Evolutionary conservation across 1,140 invertebrate species (phyloP), one percentile per base, ranked within the genome.

Genomic region (Lucilia sericata): DNA sequence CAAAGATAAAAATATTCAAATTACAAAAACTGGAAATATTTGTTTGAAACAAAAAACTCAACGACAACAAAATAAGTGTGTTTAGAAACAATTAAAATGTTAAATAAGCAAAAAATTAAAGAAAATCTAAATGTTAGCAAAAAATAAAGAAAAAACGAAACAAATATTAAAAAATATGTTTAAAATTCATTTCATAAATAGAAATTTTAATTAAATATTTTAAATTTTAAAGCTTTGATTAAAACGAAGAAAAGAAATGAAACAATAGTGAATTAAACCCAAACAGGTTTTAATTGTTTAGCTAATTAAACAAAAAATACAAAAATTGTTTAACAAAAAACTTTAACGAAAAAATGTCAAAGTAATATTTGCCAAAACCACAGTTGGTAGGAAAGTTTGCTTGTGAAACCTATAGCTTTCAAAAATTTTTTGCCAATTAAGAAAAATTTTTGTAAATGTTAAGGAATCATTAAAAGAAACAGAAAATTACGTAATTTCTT

Each of bases 401-500:
- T 55, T 55, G 51, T 55, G 19, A 70, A 25, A 21, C 65, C 65
- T 55, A n/a, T 21, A 25, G 21, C 65, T 70, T 70, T 70, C 65
- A 70, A 70, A 70, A 21, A 70, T 70, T 70, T 70, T 70, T 70
- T 70, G 0, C 9, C 9, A 12, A 21, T 21, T 17, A 60, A 70
- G 21, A 21, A 70, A 70, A 70, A 25, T 70, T 70, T 60, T 70
- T 70, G 65, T 70, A 70, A 70, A 70, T 21, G 65, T 70, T 70
- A 21, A 70, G 65, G 65, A 70, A 19, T 70, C 25, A 30, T 70
- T 42, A 42, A 42, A 42, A n/a, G n/a, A 42, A 60, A 17, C 25
- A 30, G 25, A n/a, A 17, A 60, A 80, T 80, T 51, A 51, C 76
- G 76, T 80, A 80, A 80, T 80, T 80, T 51, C 4, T 70, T 42